These are phyloP conservation scores for Blomia tropicalis DNA, from an alignment of 2,888 invertebrate genomes.

Conservation along the genomic window DNA sequence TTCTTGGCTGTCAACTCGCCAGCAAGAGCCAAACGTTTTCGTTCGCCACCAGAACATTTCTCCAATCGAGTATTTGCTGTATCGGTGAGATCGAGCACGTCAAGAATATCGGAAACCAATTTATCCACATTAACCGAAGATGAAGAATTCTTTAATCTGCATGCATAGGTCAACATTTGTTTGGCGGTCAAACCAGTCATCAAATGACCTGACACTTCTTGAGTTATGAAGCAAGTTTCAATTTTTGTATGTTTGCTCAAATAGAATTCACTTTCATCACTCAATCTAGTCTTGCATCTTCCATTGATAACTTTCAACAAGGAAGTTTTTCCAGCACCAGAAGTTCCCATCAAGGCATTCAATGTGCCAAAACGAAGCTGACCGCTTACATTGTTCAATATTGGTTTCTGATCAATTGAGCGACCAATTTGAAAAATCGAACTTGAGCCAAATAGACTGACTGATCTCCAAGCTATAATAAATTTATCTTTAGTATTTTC, in stretches of 20 bases:
- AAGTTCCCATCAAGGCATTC: conserved; percentile 15
- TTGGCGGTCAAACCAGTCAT: conserved; percentile 9
- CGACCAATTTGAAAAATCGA: neutral
- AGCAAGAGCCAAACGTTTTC: conserved; percentile 13
- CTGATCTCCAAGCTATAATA: neutral
- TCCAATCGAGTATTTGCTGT: neutral
- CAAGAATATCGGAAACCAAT: neutral
- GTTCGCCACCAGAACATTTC: conserved; percentile 3
- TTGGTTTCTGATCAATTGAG: neutral
- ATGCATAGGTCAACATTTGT: conserved; percentile 16
- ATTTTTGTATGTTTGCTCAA: neutral
- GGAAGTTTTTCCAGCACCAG: conserved; percentile 7
- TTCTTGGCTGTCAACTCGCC: neutral
- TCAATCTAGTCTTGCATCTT: neutral
- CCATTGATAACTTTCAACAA: conserved; percentile 9
- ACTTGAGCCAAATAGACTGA: neutral
- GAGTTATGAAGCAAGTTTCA: conserved; percentile 1
- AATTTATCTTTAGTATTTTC: neutral
- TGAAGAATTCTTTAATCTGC: neutral
- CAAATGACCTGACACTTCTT: conserved; percentile 8
- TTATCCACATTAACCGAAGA: neutral
- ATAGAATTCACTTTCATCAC: neutral
- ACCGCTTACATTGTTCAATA: neutral
- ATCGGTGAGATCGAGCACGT: conserved; percentile 8
- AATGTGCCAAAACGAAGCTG: neutral